Evolutionary conservation across 1,140 invertebrate species (phyloP).

Genomic region (Sarcophaga bullata): DNA sequence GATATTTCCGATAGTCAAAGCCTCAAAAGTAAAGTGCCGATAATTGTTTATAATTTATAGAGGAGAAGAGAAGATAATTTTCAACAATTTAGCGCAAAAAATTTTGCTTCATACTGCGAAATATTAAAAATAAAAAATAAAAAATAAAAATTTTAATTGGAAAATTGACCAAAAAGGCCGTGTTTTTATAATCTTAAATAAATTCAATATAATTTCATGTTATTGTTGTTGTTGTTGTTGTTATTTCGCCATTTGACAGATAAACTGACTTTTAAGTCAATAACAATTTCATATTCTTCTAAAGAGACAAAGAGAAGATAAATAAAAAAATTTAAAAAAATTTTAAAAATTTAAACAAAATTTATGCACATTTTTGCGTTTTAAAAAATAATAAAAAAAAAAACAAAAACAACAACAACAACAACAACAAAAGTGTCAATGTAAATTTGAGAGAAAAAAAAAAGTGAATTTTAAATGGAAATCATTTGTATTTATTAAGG

Average conservation of each 20-base stretch:
- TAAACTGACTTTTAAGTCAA: background rate
- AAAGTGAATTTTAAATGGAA: too few relatives aligned
- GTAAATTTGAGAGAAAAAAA: background rate
- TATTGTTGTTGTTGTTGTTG: background rate
- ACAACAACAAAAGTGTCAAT: background rate
- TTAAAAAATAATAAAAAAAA: background rate
- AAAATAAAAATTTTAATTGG: background rate
- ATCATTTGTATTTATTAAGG: too few relatives aligned
- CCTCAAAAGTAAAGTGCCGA: background rate
- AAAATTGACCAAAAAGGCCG: background rate
- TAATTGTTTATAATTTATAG: slow-evolving; percentile 20
- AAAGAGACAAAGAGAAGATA: background rate
- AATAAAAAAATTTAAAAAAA: background rate
- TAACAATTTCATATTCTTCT: background rate
- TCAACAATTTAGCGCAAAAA: too few relatives aligned
- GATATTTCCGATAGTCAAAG: too few relatives aligned
- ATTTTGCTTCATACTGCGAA: background rate
- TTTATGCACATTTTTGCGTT: slow-evolving; percentile 7
- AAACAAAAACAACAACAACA: too few relatives aligned
- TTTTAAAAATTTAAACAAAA: background rate
- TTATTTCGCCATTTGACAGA: background rate
- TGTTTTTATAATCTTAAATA: too few relatives aligned
- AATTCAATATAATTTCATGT: background rate
- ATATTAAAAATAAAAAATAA: slow-evolving; percentile 6
- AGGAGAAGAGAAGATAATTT: background rate